Base-by-base conservation (phyloP, 2,797 vertebrate genomes). In the Catamblyrhynchus diadema region DNA sequence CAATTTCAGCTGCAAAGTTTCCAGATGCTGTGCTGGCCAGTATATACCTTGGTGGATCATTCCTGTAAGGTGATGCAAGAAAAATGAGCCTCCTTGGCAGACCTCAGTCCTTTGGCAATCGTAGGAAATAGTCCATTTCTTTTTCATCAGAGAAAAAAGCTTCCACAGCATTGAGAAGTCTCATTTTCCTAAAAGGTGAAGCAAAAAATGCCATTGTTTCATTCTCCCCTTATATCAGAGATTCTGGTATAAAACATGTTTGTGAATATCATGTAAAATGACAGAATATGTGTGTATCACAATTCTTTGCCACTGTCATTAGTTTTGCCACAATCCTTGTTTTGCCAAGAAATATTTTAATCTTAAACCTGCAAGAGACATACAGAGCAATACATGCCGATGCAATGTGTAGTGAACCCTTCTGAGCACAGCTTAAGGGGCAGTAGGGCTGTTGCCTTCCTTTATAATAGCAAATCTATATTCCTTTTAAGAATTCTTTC, bases 1-100 rank as follows among this genome's bases (percentile, higher is more conserved):
- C 44, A 72, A 22, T 42, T 89, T 83, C 81, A 70, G 64, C 75
- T 86, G 67, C 75, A 75, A 78, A 94, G n/a, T 77, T 94, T 92
- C 53, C 59, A 96, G 94, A 88, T 93, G 72, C 78, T 90, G 59
- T 94, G 81, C 81, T 96, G 81, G 74, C 65, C 59, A 61, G 13
- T 30, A 25, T 54, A 47, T 72, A 90, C 39, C 77, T 81, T 90
- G 90, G 79, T 96, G 60, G 39, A 93, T 96, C 82, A 88, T 96
- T 94, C 89, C 70, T 82, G 41, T 88, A 83, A 83, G 88, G 39
- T 39, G 88, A 89, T 28, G 64, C 61, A 94, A 94, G 66, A n/a
- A 92, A 96, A 97, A 79, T 57, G 86, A 89, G 35, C 41, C 85
- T 94, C 74, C 79, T 80, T 95, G 86, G 81, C 94, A 97, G 90